Evolutionary conservation across 2,888 invertebrate species (phyloP), one percentile per base, ranked within the genome.

Genomic region (Papilio gigon): DNA sequence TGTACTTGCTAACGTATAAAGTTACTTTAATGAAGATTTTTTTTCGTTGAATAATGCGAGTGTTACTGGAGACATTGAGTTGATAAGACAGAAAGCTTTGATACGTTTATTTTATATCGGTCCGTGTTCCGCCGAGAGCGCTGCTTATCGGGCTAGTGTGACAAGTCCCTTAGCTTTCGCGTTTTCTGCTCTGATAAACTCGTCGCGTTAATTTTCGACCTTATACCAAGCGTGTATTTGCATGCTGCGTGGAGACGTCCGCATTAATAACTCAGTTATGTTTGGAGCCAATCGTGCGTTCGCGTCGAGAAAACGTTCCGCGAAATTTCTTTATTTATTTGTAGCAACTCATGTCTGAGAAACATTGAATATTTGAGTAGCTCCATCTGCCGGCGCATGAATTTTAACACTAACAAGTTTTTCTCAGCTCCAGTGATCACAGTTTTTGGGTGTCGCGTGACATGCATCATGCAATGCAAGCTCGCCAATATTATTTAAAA

Each of bases 281-380:
- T 78, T 77, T 75, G 74, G 72, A 80, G 76, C 78, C 81, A 87
- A 85, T 86, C 80, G 81, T 80, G 79, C 70, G 73, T 81, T 74
- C 73, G 80, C 79, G 78, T 80, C 83, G 80, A 81, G 82, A 83
- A 81, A 83, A 85, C 81, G 83, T 89, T 87, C 88, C 82, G 78
- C 77, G 88, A 87, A 88, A 72, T 74, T 78, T 75, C 75, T 83
- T 82, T 78, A 78, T 80, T 80, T 84, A 83, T 83, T 80, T 82
- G 82, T 81, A 81, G 77, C 80, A 78, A 76, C 74, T 74, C 70
- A 74, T 64, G 77, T 86, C 84, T 81, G 78, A 81, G 86, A 84
- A 85, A 77, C 77, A 79, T 80, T 85, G 83, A 82, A 84, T 86
- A 86, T 84, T 85, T 84, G 80, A 84, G 73, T 76, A 80, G 80